Percentiles rank a stretch among this genome's conserved stretches.
phyloP scores from a whole-genome alignment of 2,113 vertebrate genomes.

The Andinoacara biseriatus region DNA sequence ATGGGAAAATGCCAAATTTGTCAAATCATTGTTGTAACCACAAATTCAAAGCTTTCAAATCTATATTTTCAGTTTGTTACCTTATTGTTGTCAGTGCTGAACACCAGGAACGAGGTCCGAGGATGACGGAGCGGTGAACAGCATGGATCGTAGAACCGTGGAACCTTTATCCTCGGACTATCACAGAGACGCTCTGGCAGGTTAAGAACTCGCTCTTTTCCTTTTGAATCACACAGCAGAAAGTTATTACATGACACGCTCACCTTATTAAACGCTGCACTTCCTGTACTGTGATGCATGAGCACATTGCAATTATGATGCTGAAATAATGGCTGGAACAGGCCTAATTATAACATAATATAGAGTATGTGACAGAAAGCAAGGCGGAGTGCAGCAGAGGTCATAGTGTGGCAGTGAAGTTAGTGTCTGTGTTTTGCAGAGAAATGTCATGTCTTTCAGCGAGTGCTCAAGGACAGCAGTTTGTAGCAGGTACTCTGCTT shows the following conservation, averaged over 20 bases:
- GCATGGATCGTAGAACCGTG: too few species aligned
- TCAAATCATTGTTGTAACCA: too few species aligned
- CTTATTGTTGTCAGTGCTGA: too few species aligned
- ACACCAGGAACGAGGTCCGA: too few species aligned
- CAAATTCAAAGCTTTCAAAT: too few species aligned
- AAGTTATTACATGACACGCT: not conserved
- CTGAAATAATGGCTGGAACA: not conserved
- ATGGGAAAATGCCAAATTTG: too few species aligned
- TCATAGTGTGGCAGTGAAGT: not conserved
- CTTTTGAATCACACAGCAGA: not conserved
- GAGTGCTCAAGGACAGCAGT: constrained; percentile 35
- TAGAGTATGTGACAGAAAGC: not conserved
- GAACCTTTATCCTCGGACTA: not conserved
- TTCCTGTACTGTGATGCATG: not conserved
- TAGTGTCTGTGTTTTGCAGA: not conserved
- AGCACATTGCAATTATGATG: not conserved
- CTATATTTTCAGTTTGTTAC: too few species aligned
- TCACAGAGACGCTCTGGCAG: not conserved
- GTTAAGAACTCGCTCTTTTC: not conserved
- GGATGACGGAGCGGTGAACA: too few species aligned
- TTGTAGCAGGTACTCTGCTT: constrained; percentile 6
- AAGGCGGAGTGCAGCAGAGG: rapidly evolving
- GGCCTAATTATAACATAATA: not conserved
- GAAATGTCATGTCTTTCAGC: constrained; percentile 16
- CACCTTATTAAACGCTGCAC: not conserved